A percentile compares a stretch with the other conserved stretches of the same genome.
phyloP scores from a whole-genome alignment of 2,888 invertebrate species.

The Drosophila dives region DNA sequence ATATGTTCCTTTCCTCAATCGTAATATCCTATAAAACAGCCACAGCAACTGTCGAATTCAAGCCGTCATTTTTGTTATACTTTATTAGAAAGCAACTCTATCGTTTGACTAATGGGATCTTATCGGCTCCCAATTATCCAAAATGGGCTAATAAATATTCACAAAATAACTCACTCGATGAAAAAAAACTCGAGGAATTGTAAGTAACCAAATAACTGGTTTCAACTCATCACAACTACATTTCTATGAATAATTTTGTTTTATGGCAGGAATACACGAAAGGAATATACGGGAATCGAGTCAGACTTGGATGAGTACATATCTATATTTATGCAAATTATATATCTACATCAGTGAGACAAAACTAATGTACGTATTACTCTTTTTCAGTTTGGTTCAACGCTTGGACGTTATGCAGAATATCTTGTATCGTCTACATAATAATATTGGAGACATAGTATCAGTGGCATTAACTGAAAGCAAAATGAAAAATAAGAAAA shows the following conservation, averaged over 20 bases:
- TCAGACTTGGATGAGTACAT: constrained; percentile 24
- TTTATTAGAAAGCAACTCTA: constrained; percentile 30
- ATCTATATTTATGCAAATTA: background rate
- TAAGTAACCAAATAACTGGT: background rate
- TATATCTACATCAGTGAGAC: background rate
- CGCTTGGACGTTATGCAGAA: constrained; percentile 31
- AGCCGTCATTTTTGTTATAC: constrained; percentile 32
- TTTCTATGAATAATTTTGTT: background rate
- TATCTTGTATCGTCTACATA: constrained; percentile 8
- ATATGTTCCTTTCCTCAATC: constrained; percentile 92
- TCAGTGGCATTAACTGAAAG: background rate
- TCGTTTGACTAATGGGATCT: constrained; percentile 6
- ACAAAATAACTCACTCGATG: background rate
- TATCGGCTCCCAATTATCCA: constrained; percentile 23
- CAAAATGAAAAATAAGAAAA: background rate
- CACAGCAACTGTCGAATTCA: background rate
- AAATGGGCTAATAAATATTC: no score
- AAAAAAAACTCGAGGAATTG: constrained; percentile 22
- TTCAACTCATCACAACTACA: background rate
- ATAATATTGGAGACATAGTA: constrained; percentile 31
- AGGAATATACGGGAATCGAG: constrained; percentile 11
- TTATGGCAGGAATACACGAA: background rate
- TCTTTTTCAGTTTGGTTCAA: constrained; percentile 15
- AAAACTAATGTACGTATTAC: background rate
- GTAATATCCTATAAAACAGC: constrained; percentile 90